These are phyloP conservation scores for Xiphophorus couchianus DNA, from an alignment of 2,113 vertebrate genomes.

Conservation along the genomic window DNA sequence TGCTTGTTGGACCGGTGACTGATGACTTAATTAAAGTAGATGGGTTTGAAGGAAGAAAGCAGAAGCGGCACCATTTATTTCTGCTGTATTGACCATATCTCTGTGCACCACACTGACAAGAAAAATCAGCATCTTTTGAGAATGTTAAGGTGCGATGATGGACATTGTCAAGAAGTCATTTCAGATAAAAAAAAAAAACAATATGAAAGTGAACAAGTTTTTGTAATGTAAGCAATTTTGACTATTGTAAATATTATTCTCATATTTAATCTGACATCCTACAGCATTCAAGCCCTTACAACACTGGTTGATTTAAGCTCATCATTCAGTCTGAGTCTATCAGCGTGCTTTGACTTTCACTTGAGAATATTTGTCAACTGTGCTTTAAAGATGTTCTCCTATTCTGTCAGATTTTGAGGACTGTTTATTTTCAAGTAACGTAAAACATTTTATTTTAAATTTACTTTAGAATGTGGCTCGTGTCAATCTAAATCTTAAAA, in stretches of 20 bases:
- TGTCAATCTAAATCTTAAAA: too few relatives aligned
- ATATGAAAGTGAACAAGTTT: background rate
- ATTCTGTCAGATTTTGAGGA: background rate
- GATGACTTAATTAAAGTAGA: slow-evolving; percentile 77
- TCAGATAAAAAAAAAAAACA: background rate
- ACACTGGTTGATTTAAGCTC: background rate
- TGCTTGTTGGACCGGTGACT: slow-evolving; percentile 67
- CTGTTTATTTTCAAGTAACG: background rate
- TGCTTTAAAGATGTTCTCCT: background rate
- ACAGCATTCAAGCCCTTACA: background rate
- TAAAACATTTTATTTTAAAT: background rate
- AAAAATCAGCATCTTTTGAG: slow-evolving; percentile 51
- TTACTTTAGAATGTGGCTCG: too few relatives aligned
- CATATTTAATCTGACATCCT: too few relatives aligned
- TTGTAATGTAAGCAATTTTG: background rate
- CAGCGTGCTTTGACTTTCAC: background rate
- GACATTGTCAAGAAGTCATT: slow-evolving; percentile 45
- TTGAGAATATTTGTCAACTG: background rate
- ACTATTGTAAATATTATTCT: too few relatives aligned
- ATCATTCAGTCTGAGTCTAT: background rate
- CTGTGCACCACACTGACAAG: slow-evolving; percentile 55
- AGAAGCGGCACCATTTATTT: slow-evolving; percentile 67
- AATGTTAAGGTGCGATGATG: slow-evolving; percentile 36
- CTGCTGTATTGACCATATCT: slow-evolving; percentile 65
- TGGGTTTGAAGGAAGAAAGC: slow-evolving; percentile 60